phyloP scores from a whole-genome alignment of 2,888 invertebrate species.

The Ptycholaimellus sp. region DNA sequence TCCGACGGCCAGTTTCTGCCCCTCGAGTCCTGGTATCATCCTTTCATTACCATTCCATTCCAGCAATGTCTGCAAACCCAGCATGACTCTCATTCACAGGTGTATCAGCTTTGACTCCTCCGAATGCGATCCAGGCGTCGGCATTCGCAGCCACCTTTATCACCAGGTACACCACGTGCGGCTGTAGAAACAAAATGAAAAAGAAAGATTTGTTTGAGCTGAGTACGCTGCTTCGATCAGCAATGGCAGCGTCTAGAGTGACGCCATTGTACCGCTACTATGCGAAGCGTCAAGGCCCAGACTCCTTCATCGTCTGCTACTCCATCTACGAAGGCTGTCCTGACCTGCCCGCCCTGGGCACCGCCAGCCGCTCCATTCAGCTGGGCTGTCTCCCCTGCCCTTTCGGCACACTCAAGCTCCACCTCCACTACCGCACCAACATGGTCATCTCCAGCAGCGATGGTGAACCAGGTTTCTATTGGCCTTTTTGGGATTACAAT shows the following conservation, averaged over 20 bases:
- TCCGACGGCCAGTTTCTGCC: slow-evolving; percentile 14
- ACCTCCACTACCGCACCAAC: slow-evolving; percentile 63
- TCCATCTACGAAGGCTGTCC: slow-evolving; percentile 39
- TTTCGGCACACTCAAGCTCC: slow-evolving; percentile 54
- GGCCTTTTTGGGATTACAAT: too few species aligned
- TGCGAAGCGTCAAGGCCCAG: slow-evolving; percentile 55
- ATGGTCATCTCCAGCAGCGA: slow-evolving; percentile 68
- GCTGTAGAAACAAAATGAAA: too few species aligned
- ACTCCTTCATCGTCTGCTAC: slow-evolving; percentile 68
- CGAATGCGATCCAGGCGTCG: slow-evolving; percentile 20
- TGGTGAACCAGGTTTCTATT: too few species aligned
- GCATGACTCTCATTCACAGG: slow-evolving; percentile 7
- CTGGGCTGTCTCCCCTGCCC: slow-evolving; percentile 67
- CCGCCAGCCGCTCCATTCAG: slow-evolving; percentile 50
- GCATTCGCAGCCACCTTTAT: slow-evolving; percentile 37
- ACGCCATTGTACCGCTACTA: slow-evolving; percentile 72
- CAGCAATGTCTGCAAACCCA: too few species aligned
- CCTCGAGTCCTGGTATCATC: slow-evolving; percentile 14
- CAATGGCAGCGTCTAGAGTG: slow-evolving; percentile 62
- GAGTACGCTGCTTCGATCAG: slow-evolving; percentile 66
- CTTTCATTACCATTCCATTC: background rate
- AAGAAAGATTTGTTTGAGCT: too few species aligned
- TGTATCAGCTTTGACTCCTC: slow-evolving; percentile 8
- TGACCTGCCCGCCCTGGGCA: slow-evolving; percentile 35
- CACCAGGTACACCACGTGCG: too few species aligned